Conservation (phyloP, 2,113 vertebrate species). For the Toxotes chatareus region DNA sequence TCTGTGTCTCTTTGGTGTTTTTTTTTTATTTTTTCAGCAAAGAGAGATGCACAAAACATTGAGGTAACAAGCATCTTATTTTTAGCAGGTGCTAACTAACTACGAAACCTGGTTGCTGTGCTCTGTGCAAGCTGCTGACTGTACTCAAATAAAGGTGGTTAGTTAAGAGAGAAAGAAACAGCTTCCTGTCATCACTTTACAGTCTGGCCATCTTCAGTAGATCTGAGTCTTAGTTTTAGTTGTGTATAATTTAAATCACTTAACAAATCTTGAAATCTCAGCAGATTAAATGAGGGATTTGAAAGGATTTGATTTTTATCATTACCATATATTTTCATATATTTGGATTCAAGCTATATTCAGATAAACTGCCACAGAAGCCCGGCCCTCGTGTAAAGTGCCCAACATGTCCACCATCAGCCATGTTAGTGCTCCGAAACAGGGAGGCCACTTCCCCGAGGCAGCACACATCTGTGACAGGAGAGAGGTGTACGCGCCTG, state of each 20-base stretch:
- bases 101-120: too few relatives aligned
- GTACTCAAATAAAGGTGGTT: not conserved
- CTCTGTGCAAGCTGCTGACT: too few relatives aligned
- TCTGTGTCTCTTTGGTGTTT: not conserved
- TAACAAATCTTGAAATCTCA: not conserved
- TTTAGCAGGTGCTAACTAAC: too few relatives aligned
- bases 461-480: conserved; percentile 26
- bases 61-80: too few relatives aligned
- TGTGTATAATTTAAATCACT: not conserved
- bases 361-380: not conserved
- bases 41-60: not conserved
- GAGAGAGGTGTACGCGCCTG: conserved; percentile 39
- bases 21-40: not conserved
- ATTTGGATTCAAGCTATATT: not conserved
- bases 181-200: not conserved
- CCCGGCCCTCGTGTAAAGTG: conserved; percentile 3
- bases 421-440: conserved; percentile 13
- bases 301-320: not conserved
- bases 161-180: not conserved
- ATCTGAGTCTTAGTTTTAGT: not conserved
- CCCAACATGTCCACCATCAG: not conserved
- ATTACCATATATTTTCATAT: not conserved
- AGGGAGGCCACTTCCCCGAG: conserved; percentile 11
- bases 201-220: too few relatives aligned
- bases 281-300: not conserved